phyloP scores from a whole-genome alignment of 1,140 invertebrate species.

The Scaptomyza graminum region DNA sequence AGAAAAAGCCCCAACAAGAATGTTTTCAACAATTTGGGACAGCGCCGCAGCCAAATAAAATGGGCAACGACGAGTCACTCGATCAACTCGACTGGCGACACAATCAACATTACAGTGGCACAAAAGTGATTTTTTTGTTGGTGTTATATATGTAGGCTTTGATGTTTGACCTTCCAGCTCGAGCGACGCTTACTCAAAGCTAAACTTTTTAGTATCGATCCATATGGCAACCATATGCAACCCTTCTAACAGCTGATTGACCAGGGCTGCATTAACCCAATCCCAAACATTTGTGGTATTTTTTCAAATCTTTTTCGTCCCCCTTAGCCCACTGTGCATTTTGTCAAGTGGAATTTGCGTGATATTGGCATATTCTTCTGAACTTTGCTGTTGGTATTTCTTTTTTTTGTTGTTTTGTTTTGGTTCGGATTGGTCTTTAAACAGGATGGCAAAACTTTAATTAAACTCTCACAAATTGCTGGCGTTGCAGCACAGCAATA shows the following conservation, averaged over 20 bases:
- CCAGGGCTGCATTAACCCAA: too few relatives aligned
- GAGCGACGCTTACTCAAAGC: too few relatives aligned
- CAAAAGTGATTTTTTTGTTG: background rate
- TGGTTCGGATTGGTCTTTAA: slow-evolving; percentile 44
- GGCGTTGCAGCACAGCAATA: slow-evolving; percentile 47
- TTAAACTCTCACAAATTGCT: slow-evolving; percentile 70
- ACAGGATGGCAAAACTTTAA: slow-evolving; percentile 60
- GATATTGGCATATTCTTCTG: slow-evolving; percentile 61
- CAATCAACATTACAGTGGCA: slow-evolving; percentile 7
- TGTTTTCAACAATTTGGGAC: slow-evolving; percentile 70
- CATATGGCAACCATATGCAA: too few relatives aligned
- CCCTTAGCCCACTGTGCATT: slow-evolving; percentile 1
- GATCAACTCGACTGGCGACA: slow-evolving; percentile 52
- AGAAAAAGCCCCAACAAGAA: slow-evolving; percentile 6
- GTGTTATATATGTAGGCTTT: background rate
- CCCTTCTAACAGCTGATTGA: too few relatives aligned
- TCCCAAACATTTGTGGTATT: too few relatives aligned
- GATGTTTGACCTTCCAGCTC: too few relatives aligned
- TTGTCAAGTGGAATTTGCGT: slow-evolving; percentile 40
- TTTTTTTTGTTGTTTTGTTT: background rate
- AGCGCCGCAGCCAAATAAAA: slow-evolving; percentile 55
- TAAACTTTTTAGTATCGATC: too few relatives aligned
- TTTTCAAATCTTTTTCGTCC: background rate
- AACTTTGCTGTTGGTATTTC: background rate
- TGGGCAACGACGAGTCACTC: slow-evolving; percentile 70